Evolutionary conservation across 2,113 vertebrate genomes (phyloP), one percentile per base, ranked within the genome.

Genomic region (Pseudorectes ferrugineus): DNA sequence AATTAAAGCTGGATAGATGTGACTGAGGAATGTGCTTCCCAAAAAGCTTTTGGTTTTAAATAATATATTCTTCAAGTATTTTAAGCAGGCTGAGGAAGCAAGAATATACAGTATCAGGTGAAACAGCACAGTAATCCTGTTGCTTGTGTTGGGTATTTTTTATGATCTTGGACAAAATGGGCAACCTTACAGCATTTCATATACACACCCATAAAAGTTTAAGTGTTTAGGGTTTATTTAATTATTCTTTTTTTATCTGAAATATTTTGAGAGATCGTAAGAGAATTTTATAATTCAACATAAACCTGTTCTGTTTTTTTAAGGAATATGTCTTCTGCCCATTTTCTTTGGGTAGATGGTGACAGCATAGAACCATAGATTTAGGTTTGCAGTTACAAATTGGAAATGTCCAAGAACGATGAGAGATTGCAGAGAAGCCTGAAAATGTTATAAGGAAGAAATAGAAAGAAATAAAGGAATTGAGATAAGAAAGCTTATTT

Each of bases 161-260:
- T n/a, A 42, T 67, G 29, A 52, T 68, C 43, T 84, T 6, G 1
- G 28, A 22, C 25, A 63, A 78, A 92, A 66, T 20, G 10, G 54
- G 31, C 35, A 76, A 21, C 12, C 7, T 57, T 65, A 13, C 1
- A 52, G 17, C 8, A 23, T 71, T 93, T 79, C 18, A 22, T 88
- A 26, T 4, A 2, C 12, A 25, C 3, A 49, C 5, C 5, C 1
- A 1, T 42, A 24, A 14, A 43, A 49, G 24, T 49, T 59, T 11
- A 74, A 33, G 20, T 80, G 13, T 73, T 88, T 49, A 11, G 16
- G 2, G 3, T 18, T 79, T 26, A 36, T 75, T 66, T 10, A 23
- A 21, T 40, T 58, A 9, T 6, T 76, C 2, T 59, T 91, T 85
- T 57, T 68, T 46, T 20, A 76, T 33, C 24, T 28, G 26, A 65